phyloP scores from a whole-genome alignment of 2,113 vertebrate genomes.

The Willisornis vidua region DNA sequence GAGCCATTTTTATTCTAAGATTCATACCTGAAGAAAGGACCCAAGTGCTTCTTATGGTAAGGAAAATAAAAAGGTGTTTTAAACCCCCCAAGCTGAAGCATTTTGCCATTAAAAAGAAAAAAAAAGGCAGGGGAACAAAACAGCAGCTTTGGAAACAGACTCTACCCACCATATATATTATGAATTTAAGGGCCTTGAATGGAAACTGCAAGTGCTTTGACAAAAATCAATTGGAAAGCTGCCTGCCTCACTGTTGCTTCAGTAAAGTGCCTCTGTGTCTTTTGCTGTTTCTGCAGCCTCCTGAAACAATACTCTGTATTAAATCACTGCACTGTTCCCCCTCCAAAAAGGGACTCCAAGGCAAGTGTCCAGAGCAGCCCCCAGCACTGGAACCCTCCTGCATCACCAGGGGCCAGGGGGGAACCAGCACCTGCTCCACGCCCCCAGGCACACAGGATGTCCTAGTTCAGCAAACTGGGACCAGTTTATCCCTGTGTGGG shows the following conservation, averaged over 20 bases:
- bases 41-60: not conserved
- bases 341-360: not conserved
- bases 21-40: not conserved
- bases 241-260: slow-evolving; percentile 37
- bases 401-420: not conserved
- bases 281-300: slow-evolving; percentile 39
- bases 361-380: not conserved
- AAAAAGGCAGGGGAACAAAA: not conserved
- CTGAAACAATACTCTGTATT: slow-evolving; percentile 17
- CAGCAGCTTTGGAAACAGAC: slow-evolving; percentile 6
- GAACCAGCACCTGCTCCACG: not conserved
- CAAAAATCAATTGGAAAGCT: slow-evolving; percentile 64
- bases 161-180: slow-evolving; percentile 38
- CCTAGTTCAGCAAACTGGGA: too few species aligned
- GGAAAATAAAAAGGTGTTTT: slow-evolving; percentile 3
- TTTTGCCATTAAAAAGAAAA: not conserved
- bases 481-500: too few species aligned
- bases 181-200: slow-evolving; percentile 46
- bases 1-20: not conserved
- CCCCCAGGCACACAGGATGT: not conserved
- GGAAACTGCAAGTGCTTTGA: slow-evolving; percentile 56
- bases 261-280: slow-evolving; percentile 39
- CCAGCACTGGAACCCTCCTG: not conserved
- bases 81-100: not conserved
- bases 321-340: not conserved